Evolutionary conservation across 2,797 vertebrate species (phyloP).

Genomic region (Thaleichthys pacificus): DNA sequence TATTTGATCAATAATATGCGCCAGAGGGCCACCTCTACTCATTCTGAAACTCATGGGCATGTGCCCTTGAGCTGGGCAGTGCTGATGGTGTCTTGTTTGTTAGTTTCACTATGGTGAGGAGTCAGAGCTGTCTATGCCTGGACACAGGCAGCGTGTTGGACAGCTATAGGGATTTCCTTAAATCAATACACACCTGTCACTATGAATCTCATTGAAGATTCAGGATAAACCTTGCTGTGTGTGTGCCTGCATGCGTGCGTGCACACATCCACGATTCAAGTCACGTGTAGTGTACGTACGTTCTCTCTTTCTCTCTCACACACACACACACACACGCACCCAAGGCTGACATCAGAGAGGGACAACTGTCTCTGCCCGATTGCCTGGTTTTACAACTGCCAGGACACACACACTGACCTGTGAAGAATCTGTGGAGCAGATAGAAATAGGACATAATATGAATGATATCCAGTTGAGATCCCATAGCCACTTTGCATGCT

Average conservation of each 20-base stretch:
- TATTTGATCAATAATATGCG: background rate
- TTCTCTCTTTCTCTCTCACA: too few species aligned
- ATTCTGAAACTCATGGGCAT: background rate
- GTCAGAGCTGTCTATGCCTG: background rate
- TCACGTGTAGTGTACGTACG: too few species aligned
- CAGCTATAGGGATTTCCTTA: background rate
- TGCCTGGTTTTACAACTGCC: too few species aligned
- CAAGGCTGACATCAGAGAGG: too few species aligned
- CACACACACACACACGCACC: too few species aligned
- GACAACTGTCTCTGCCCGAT: too few species aligned
- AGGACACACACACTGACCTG: background rate
- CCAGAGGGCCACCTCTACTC: too few species aligned
- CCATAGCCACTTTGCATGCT: background rate
- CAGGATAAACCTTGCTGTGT: too few species aligned
- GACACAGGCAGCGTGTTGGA: background rate
- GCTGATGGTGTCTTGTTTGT: background rate
- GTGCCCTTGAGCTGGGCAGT: background rate
- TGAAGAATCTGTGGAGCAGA: background rate
- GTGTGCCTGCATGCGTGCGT: too few species aligned
- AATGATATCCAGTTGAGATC: background rate
- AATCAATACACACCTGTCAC: too few species aligned
- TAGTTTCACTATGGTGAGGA: background rate
- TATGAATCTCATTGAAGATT: too few species aligned
- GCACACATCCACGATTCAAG: too few species aligned
- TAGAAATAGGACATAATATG: constrained; percentile 4